These are phyloP conservation scores for Nineta flava DNA, from an alignment of 2,888 invertebrate genomes.

Conservation along the genomic window DNA sequence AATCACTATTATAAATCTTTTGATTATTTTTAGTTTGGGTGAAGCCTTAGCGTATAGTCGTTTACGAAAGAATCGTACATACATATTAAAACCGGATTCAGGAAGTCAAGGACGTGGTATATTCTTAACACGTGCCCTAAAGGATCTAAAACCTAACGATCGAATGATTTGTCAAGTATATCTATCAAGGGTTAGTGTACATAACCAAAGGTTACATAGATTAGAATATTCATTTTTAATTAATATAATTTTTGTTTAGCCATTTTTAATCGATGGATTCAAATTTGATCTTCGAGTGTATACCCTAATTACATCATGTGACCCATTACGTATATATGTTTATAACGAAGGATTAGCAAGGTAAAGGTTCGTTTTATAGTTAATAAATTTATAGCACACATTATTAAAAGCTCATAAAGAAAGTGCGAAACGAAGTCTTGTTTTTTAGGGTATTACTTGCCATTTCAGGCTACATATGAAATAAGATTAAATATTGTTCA, in stretches of 20 bases:
- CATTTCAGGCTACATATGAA: no score
- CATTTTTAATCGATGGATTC: slow-evolving; percentile 77
- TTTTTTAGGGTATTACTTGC: no score
- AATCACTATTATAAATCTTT: no score
- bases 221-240: no score
- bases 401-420: not conserved
- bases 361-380: slow-evolving; percentile 21
- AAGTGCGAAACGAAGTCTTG: no score
- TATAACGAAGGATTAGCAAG: slow-evolving; percentile 83
- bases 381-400: not conserved
- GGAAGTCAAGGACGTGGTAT: slow-evolving; percentile 87
- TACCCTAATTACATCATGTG: slow-evolving; percentile 75
- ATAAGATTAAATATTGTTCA: no score
- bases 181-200: slow-evolving; percentile 22
- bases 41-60: slow-evolving; percentile 57
- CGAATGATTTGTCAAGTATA: slow-evolving; percentile 78
- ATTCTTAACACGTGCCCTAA: slow-evolving; percentile 65
- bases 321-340: slow-evolving; percentile 76
- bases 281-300: slow-evolving; percentile 88
- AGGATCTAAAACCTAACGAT: slow-evolving; percentile 64
- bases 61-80: slow-evolving; percentile 54
- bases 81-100: slow-evolving; percentile 81
- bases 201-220: no score
- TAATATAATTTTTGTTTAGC: slow-evolving; percentile 34
- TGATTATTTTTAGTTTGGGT: slow-evolving; percentile 37